Conservation (phyloP, 1,140 invertebrate genomes). For the Formica selysi region DNA sequence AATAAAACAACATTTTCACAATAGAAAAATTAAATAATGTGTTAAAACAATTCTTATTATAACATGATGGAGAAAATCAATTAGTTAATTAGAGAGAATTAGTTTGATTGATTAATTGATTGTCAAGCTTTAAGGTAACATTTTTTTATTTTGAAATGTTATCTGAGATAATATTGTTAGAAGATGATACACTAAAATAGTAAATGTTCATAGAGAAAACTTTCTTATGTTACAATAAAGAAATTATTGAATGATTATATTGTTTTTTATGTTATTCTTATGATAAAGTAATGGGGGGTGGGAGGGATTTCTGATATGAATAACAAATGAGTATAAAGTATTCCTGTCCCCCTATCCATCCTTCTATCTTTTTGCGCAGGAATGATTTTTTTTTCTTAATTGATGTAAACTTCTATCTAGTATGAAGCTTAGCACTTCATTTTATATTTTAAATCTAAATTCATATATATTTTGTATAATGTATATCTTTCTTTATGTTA, state of each 20-base stretch:
- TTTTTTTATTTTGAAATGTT: constrained; percentile 2
- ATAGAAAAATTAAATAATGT: not conserved
- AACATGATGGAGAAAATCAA: not conserved
- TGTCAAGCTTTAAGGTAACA: not conserved
- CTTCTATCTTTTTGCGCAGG: not conserved
- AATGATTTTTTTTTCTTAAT: not conserved
- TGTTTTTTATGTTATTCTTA: constrained; percentile 14
- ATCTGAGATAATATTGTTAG: not conserved
- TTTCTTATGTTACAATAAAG: constrained; percentile 15
- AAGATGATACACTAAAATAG: not conserved
- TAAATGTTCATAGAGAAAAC: not conserved
- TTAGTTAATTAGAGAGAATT: too few species aligned
- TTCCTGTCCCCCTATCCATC: too few species aligned
- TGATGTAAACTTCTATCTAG: not conserved
- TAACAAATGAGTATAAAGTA: not conserved
- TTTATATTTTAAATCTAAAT: not conserved
- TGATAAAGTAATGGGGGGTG: not conserved
- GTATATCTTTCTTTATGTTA: not conserved
- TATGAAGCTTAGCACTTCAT: constrained; percentile 1
- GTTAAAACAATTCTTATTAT: not conserved
- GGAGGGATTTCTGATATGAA: constrained; percentile 4
- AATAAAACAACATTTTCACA: not conserved
- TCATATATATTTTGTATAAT: not conserved
- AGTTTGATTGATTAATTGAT: not conserved
- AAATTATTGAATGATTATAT: constrained; percentile 15